Percentiles rank a stretch among this genome's conserved stretches.
These are phyloP conservation scores for Perognathus longimembris DNA, from an alignment of 2,113 vertebrate genomes.

Conservation along the genomic window DNA sequence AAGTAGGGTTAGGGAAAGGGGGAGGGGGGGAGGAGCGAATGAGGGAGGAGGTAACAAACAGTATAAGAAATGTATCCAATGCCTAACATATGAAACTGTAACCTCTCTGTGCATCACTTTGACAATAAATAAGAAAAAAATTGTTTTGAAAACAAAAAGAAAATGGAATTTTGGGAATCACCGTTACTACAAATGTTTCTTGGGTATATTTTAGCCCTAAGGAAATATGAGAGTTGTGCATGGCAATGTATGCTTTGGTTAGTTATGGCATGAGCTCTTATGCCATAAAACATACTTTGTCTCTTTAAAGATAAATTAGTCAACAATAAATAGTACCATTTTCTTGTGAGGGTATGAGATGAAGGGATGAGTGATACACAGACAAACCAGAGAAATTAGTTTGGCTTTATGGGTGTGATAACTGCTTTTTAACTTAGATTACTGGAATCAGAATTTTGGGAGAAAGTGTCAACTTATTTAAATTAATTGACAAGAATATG, in stretches of 20 bases:
- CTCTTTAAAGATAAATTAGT: slow-evolving; percentile 10
- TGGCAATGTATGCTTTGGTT: background rate
- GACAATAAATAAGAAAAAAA: no score
- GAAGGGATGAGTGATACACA: background rate
- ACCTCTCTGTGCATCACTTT: no score
- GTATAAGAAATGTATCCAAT: no score
- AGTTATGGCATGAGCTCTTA: no score
- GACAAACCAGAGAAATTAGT: background rate
- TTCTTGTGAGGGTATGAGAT: background rate
- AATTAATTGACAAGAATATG: background rate
- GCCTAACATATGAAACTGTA: no score
- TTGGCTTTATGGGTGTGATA: background rate
- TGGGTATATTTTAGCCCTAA: background rate
- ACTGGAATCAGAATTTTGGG: background rate
- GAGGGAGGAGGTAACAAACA: no score
- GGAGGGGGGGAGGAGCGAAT: no score
- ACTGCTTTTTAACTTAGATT: background rate
- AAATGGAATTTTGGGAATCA: background rate
- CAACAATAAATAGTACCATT: background rate
- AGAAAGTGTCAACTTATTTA: background rate
- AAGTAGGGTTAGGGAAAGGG: no score
- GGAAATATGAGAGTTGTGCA: background rate
- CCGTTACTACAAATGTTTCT: slow-evolving; percentile 6
- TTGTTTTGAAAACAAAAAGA: no score
- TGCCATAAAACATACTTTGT: background rate